Percentiles rank a stretch among this genome's conserved stretches.
Conservation (phyloP, 2,113 vertebrate species). For the Puffinus mauretanicus region DNA sequence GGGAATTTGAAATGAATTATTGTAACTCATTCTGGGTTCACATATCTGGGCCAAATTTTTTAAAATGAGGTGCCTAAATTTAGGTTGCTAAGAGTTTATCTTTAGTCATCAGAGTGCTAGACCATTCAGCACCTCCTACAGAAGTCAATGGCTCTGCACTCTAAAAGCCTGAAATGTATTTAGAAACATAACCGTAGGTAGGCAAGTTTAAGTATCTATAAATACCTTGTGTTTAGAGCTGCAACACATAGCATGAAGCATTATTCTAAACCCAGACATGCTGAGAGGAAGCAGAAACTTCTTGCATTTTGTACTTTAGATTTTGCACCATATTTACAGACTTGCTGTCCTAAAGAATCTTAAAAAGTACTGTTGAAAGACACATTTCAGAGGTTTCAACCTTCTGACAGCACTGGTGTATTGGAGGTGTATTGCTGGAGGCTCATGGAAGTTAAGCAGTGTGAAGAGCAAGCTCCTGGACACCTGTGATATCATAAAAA, state of each 20-base stretch:
- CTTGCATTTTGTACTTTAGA: neutral
- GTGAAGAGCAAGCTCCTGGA: neutral
- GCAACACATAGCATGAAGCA: neutral
- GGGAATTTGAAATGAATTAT: neutral
- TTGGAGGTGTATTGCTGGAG: neutral
- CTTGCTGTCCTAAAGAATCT: neutral
- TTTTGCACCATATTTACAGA: neutral
- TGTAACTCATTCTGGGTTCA: neutral
- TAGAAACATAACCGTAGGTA: neutral
- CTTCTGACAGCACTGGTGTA: neutral
- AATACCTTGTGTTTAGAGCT: neutral
- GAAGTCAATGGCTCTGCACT: neutral
- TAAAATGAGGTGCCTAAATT: neutral
- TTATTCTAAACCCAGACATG: neutral
- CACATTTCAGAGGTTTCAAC: neutral
- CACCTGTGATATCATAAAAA: neutral
- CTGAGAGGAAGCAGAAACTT: neutral
- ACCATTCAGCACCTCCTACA: neutral
- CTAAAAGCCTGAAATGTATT: neutral
- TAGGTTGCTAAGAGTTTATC: slow-evolving; percentile 1
- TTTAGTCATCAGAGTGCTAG: neutral
- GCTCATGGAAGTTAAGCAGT: neutral
- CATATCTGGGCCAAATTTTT: neutral
- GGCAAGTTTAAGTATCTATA: neutral
- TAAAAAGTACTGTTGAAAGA: neutral